Evolutionary conservation across 2,113 vertebrate genomes (phyloP), one percentile per base, ranked within the genome.

Genomic region (Rana temporaria): DNA sequence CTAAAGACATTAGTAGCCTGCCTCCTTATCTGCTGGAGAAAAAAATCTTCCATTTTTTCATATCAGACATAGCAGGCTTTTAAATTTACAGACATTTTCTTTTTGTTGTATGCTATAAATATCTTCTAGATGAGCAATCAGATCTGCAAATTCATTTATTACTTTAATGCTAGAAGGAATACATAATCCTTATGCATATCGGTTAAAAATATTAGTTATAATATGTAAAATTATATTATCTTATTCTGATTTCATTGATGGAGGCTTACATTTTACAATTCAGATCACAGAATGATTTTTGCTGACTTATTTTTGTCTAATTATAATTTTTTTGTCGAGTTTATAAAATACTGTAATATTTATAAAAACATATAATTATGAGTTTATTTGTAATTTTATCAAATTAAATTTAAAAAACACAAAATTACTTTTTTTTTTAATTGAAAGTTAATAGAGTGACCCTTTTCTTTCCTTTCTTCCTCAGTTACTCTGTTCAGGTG

Each of bases 1-100:
- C 81, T 52, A 83, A 83, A 83, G 80, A 76, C 81, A 83, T 65
- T 38, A 74, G 70, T 38, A 67, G 71, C 32, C 81, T 76, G 72
- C 71, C 81, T 76, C 32, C 81, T 83, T 83, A 83, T 76, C 81
- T 83, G 55, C 68, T 26, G 30, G 19, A 18, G 64, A 8, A 48
- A 82, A 59, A 75, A 82, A 76, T 76, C 63, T 76, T 66, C 59
- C 63, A 60, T 76, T 76, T 83, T 34, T 68, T 52, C 63, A 66
- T 62, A 75, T 76, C 70, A 38, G 52, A 73, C 38, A 12, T 59
- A 32, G 32, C 63, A 72, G 70, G 66, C 70, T 62, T 79, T 68
- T 81, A 73, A 65, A 66, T 83, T 83, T 64, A 55, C 38, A 57
- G 63, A 57, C 53, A 17, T 67, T 52, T 68, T 55, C 72, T 67